Base-by-base conservation (phyloP, 2,797 vertebrate genomes). In the Melanotaenia maccullochi region DNA sequence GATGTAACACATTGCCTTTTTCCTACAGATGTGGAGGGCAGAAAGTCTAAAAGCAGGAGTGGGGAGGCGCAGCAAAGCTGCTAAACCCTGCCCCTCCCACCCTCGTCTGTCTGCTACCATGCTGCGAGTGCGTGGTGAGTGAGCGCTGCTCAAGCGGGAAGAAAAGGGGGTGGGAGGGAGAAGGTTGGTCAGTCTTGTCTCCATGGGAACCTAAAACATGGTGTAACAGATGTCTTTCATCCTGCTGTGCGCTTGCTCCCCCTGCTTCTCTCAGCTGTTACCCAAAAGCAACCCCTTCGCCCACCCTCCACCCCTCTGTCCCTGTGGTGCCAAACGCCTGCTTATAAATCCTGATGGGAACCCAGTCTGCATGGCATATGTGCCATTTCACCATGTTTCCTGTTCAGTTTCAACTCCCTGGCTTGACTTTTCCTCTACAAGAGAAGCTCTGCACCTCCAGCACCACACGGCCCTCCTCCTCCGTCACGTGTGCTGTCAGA, bases 21-120 rank as follows among this genome's bases (percentile, higher is more conserved):
- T 98, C 94, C 97, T 95, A 94, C 98, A 99, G 97, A 99, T 99
- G 94, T 97, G 96, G 96, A 97, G 95, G 96, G 95, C 96, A 99
- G 96, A 96, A 96, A 97, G 95, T 95, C 97, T 94, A 97, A 98
- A 96, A 96, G 95, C 96, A 96, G 96, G 95, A 96, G 95, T 90
- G 97, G 96, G 95, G 97, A 97, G 95, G 77, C 87, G 79, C 96
- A 95, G 93, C 95, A 96, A 94, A 96, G 95, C 96, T 97, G 96
- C 96, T 98, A 96, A 96, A 83, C 96, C 90, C 91, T 91, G 91
- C 93, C 94, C 95, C 93, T 91, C 52, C 72, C 85, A 78, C 85
- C 93, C 83, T 73, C 75, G 80, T 86, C 89, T 84, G 82, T 78
- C 84, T 93, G 94, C 95, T 95, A 94, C 95, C 94, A 93, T 95